These are phyloP conservation scores for Epirrita christyi DNA, from an alignment of 2,888 invertebrate genomes.

Conservation along the genomic window DNA sequence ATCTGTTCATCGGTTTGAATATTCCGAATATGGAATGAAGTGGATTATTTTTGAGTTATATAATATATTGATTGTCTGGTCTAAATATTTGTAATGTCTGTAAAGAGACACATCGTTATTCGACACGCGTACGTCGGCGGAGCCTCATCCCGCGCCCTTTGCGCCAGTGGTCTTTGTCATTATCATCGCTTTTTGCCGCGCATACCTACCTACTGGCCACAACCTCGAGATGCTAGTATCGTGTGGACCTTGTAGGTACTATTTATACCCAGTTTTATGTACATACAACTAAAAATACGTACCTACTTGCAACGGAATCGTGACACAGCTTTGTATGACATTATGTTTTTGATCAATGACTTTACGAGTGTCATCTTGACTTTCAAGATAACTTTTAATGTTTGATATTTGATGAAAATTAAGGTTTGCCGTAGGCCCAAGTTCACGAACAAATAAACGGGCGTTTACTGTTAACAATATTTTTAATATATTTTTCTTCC, in stretches of 20 bases:
- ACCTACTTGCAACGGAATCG: conserved; percentile 38
- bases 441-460: too few species aligned
- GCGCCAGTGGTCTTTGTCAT: conserved; percentile 77
- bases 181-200: conserved; percentile 82
- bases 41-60: too few species aligned
- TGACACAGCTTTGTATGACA: conserved; percentile 12
- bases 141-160: conserved; percentile 74
- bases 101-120: conserved; percentile 63
- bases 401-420: too few species aligned
- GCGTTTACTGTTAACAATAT: too few species aligned
- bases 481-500: too few species aligned
- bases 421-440: too few species aligned
- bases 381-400: too few species aligned
- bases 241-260: conserved; percentile 42
- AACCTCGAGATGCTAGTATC: conserved; percentile 60
- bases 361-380: not conserved
- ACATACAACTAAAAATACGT: conserved; percentile 39
- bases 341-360: conserved; percentile 3
- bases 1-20: too few species aligned
- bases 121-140: conserved; percentile 64
- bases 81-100: conserved; percentile 40
- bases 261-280: conserved; percentile 53
- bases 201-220: conserved; percentile 74
- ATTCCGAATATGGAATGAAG: too few species aligned
- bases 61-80: conserved; percentile 3